Evolutionary conservation across 1,140 invertebrate species (phyloP), one percentile per base, ranked within the genome.

Genomic region (Drosophila lini): DNA sequence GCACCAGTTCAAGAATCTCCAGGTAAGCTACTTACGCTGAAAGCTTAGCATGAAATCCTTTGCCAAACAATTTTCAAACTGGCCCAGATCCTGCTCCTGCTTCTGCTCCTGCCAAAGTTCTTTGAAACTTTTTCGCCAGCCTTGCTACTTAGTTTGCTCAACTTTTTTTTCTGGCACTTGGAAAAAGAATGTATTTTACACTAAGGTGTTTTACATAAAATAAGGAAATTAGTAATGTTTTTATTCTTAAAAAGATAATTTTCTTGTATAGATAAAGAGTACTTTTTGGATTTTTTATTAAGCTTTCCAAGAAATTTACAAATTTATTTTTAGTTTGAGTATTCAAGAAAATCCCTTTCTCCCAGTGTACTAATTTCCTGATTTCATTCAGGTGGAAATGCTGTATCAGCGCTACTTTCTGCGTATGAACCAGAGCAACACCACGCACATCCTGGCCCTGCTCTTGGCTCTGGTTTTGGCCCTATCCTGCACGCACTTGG

Each of bases 321-420:
- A n/a, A n/a, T n/a, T n/a, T n/a, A n/a, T n/a, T n/a, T n/a, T n/a
- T n/a, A n/a, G n/a, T n/a, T n/a, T n/a, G n/a, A n/a, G n/a, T n/a
- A n/a, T n/a, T n/a, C n/a, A n/a, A n/a, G n/a, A n/a, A n/a, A n/a
- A n/a, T 13, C 1, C 1, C 13, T 9, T 47, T 47, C 42, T 67
- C 32, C 9, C 6, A 41, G 42, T 61, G 25, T 38, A 42, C 60
- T 45, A 22, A 36, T 58, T 58, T 55, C 41, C 31, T 34, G 11
- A 25, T 58, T 34, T 41, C 59, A 28, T 40, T 75, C 67, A 97
- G 95, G 96, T 98, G 82, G 97, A 98, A 93, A 96, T 96, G 94
- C 93, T 98, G 48, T 98, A 98, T 93, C 97, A 98, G 92, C 94
- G 97, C 45, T 98, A 98, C 93, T 98, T 98, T 91, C 94, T 98